Evolutionary conservation across 2,888 invertebrate genomes (phyloP).

Genomic region (Drosophila mulleri): DNA sequence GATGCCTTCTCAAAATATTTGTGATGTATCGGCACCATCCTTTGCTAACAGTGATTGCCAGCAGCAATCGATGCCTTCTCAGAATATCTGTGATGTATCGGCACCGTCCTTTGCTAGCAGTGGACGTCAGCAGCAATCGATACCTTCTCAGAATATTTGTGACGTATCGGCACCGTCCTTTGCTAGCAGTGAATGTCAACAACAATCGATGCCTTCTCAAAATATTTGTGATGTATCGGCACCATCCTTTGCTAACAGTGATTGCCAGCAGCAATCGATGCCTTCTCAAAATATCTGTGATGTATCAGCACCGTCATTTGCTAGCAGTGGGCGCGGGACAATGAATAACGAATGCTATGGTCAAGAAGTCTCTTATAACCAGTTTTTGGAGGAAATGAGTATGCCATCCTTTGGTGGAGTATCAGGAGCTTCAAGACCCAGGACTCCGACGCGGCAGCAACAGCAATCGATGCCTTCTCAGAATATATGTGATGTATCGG

Average conservation of each 20-base stretch:
- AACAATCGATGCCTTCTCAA: background rate
- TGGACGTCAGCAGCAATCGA: background rate
- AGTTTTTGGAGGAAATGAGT: conserved; percentile 8
- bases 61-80: background rate
- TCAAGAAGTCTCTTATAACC: background rate
- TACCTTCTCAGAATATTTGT: background rate
- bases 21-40: conserved; percentile 16
- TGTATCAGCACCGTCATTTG: conserved; percentile 20
- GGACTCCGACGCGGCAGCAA: background rate
- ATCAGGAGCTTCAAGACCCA: background rate
- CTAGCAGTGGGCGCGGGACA: background rate
- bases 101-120: conserved; percentile 20
- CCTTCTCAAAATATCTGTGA: conserved; percentile 8
- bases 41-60: conserved; percentile 1
- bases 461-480: background rate
- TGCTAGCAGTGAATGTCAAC: background rate
- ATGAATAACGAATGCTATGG: background rate
- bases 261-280: background rate
- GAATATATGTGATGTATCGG: conserved; percentile 8
- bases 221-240: conserved; percentile 13
- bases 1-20: conserved; percentile 1
- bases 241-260: conserved; percentile 16
- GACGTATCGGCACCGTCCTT: conserved; percentile 22
- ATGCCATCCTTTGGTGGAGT: conserved; percentile 4
- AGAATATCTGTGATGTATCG: conserved; percentile 7